Percentiles rank a stretch among this genome's conserved stretches.
Evolutionary conservation across 2,797 vertebrate genomes (phyloP).

Genomic region (Diplodus puntazzo): DNA sequence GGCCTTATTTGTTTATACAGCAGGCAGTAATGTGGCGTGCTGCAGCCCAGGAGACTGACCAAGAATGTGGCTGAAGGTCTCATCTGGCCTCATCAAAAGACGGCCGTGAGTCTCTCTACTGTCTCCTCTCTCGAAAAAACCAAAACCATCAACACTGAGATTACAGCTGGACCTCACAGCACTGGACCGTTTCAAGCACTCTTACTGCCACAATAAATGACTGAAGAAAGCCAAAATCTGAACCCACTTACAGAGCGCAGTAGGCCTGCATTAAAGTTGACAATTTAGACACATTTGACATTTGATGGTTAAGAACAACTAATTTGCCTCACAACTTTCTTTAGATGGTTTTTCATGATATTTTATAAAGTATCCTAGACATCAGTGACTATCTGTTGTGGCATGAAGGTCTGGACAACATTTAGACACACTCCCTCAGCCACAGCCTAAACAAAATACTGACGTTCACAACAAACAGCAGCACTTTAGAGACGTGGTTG

Average conservation of each 20-base stretch:
- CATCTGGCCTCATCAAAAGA: slow-evolving; percentile 76
- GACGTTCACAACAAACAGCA: background rate
- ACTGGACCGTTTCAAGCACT: background rate
- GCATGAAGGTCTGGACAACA: background rate
- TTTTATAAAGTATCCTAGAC: background rate
- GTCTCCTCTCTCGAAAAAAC: slow-evolving; percentile 33
- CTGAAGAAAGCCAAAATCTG: background rate
- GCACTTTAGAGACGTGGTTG: background rate
- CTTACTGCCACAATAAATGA: background rate
- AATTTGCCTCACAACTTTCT: background rate
- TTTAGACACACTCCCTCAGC: background rate
- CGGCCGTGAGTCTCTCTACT: slow-evolving; percentile 26
- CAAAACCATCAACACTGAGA: slow-evolving; percentile 30
- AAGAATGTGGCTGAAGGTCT: slow-evolving; percentile 78
- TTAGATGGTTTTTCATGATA: background rate
- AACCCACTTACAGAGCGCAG: background rate
- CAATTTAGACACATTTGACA: background rate
- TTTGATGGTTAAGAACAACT: background rate
- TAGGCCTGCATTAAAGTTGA: too few species aligned
- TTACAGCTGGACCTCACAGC: slow-evolving; percentile 42
- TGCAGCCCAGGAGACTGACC: slow-evolving; percentile 73
- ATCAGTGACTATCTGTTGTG: too few species aligned
- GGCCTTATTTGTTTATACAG: slow-evolving; percentile 82
- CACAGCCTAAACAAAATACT: slow-evolving; percentile 1
- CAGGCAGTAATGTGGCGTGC: slow-evolving; percentile 78